Evolutionary conservation across 2,888 invertebrate genomes (phyloP), one percentile per base, ranked within the genome.

Genomic region (Taphrorychus bicolor): DNA sequence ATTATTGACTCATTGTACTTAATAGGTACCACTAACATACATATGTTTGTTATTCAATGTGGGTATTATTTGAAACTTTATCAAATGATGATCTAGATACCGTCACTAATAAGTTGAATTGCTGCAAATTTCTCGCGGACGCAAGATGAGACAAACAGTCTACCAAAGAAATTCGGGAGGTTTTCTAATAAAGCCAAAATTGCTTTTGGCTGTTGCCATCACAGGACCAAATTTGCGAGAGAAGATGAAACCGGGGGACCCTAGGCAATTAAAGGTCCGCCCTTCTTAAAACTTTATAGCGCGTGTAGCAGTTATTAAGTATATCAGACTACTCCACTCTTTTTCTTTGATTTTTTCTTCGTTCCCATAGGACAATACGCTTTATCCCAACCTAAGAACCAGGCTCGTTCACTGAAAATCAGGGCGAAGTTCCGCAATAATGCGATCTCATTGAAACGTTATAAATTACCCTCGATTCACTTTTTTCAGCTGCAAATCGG

Each of bases 171-270:
- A 54, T 61, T 42, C 19, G 17, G 41, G 24, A 54, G 61, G 54
- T 51, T 59, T 59, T 59, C 51, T 59, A 59, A 59, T 59, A 59
- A 59, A 51, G 32, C 32, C 51, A 49, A 23, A 59, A 59, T 23
- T 21, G 32, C 59, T 59, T 59, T 59, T 59, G 32, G 59, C 59
- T 51, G 59, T 59, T 59, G 59, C 59, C 40, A 59, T 59, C 59
- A 59, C 32, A 22, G 51, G 59, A 49, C 49, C 51, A 49, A 61
- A 23, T 53, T 61, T 61, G 61, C 17, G 54, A 45, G 45, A 23
- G 45, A 23, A 61, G 53, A 53, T 61, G 61, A 61, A 59, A 59
- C 23, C 24, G 40, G 11, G 19, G 48, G 59, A 59, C 59, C 58
- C 59, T 32, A 59, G 40, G 49, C 32, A 59, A 59, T 59, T 59